Evolutionary conservation across 2,888 invertebrate genomes (phyloP).

Genomic region (Nasonia oneida): DNA sequence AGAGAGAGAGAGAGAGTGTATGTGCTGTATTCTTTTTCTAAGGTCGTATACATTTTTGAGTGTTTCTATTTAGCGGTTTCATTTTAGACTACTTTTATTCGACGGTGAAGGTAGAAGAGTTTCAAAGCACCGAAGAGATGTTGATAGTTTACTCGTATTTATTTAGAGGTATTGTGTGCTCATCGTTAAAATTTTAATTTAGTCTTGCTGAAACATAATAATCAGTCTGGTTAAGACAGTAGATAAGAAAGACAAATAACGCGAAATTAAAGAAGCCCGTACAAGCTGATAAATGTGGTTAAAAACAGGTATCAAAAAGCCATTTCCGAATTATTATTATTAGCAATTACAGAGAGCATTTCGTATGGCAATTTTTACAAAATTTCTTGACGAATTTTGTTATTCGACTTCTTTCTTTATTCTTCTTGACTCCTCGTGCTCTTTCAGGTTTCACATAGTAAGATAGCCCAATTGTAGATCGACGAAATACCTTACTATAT

Average conservation of each 20-base stretch:
- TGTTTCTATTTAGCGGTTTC: background rate
- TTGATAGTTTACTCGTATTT: background rate
- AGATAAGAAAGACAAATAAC: background rate
- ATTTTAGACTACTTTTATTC: background rate
- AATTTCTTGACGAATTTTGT: too few relatives aligned
- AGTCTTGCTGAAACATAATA: background rate
- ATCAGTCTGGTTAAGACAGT: background rate
- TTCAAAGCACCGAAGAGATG: background rate
- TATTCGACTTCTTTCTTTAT: background rate
- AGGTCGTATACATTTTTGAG: too few relatives aligned
- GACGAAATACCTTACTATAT: background rate
- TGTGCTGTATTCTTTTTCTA: background rate
- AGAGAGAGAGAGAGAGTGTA: too few relatives aligned
- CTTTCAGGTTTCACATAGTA: background rate
- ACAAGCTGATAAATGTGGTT: background rate
- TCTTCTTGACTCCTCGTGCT: background rate
- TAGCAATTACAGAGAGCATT: background rate
- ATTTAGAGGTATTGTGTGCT: background rate
- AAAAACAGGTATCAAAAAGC: background rate
- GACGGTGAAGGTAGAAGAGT: background rate
- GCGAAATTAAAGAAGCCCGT: background rate
- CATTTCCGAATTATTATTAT: background rate
- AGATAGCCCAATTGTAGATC: background rate
- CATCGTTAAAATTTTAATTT: background rate
- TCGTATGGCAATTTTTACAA: background rate